phyloP scores from a whole-genome alignment of 2,113 vertebrate species.

The Chascanopsetta lugubris region DNA sequence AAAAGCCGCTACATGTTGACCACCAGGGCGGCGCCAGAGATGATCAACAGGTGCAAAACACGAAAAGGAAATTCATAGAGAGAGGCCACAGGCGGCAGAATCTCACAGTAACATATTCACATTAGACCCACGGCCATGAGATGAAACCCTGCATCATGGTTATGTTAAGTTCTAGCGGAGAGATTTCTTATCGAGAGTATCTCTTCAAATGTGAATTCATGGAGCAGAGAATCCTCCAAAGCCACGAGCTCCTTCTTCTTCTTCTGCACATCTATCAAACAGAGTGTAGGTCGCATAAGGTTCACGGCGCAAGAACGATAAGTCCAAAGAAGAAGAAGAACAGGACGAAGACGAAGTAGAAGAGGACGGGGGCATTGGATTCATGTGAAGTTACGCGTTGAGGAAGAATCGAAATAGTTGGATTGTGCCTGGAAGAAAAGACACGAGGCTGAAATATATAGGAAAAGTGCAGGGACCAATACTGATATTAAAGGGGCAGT shows the following conservation, averaged over 20 bases:
- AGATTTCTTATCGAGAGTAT: background rate
- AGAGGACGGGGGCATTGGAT: background rate
- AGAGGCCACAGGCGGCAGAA: too few relatives aligned
- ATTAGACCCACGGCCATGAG: background rate
- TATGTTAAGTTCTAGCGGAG: background rate
- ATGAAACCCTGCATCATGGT: background rate
- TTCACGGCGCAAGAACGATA: background rate
- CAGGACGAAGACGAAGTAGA: background rate
- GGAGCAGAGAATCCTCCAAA: background rate
- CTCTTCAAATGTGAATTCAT: background rate
- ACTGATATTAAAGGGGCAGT: too few relatives aligned
- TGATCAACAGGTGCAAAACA: too few relatives aligned
- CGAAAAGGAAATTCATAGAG: background rate
- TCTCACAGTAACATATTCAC: background rate
- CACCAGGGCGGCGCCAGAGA: too few relatives aligned
- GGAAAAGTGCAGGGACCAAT: too few relatives aligned
- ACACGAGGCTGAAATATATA: too few relatives aligned
- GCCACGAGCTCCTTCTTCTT: background rate
- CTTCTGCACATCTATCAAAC: too few relatives aligned
- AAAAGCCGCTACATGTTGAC: too few relatives aligned
- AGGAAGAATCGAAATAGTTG: constrained; percentile 11
- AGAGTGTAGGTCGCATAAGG: background rate
- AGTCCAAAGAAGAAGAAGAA: background rate
- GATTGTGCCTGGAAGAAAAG: too few relatives aligned
- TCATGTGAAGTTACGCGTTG: background rate